These are phyloP conservation scores for Drosophila lacicola DNA, from an alignment of 2,888 invertebrate species.

Conservation along the genomic window DNA sequence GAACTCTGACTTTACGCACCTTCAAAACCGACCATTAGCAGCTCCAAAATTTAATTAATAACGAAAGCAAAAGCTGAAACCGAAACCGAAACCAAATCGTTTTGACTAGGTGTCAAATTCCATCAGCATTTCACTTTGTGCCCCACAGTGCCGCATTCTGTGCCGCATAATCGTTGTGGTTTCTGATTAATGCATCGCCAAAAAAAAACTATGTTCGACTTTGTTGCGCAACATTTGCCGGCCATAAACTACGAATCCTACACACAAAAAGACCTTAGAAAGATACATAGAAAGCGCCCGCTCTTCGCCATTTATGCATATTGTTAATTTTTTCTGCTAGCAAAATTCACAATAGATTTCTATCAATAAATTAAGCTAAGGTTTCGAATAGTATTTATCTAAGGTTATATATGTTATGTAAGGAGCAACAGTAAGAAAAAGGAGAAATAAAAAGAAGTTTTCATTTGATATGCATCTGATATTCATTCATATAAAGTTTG, in stretches of 20 bases:
- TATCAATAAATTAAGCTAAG: conserved; percentile 20
- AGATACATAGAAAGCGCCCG: conserved; percentile 9
- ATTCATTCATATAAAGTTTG: neutral
- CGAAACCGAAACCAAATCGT: conserved; percentile 44
- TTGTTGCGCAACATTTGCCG: conserved; percentile 64
- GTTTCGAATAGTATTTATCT: too few species aligned
- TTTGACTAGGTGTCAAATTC: conserved; percentile 63
- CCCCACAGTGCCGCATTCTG: conserved; percentile 47
- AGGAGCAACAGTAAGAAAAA: too few species aligned
- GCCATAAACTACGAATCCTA: conserved; percentile 36
- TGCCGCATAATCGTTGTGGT: conserved; percentile 42
- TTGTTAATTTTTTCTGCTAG: conserved; percentile 18
- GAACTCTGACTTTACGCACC: conserved; percentile 16
- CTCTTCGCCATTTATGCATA: conserved; percentile 7
- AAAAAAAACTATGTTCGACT: conserved; percentile 12
- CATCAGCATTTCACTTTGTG: conserved; percentile 63
- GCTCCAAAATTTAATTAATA: conserved; percentile 61
- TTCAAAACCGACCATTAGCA: conserved; percentile 17
- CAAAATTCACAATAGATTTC: conserved; percentile 28
- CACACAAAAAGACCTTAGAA: conserved; percentile 2
- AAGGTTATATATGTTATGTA: too few species aligned
- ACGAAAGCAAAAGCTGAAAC: conserved; percentile 53
- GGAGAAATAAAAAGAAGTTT: too few species aligned
- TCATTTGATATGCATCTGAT: neutral
- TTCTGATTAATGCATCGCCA: conserved; percentile 54